Conservation (phyloP, 2,797 vertebrate species). For the Danionella dracula region DNA sequence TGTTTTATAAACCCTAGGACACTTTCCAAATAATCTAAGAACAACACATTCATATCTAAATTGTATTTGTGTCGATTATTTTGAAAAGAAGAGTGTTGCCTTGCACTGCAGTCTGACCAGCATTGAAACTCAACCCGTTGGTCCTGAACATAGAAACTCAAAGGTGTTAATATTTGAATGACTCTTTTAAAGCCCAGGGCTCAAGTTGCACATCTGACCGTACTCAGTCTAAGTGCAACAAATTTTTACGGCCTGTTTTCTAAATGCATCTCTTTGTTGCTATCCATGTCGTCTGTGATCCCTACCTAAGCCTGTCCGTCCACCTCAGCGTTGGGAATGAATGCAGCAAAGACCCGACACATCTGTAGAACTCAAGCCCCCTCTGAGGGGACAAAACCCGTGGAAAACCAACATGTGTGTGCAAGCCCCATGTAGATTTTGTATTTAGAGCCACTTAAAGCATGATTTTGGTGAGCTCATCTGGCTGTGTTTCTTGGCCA, state of each 20-base stretch:
- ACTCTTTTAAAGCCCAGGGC: constrained; percentile 23
- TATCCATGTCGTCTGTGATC: not conserved
- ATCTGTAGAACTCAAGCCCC: not conserved
- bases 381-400: not conserved
- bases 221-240: not conserved
- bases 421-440: constrained; percentile 28
- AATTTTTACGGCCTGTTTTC: constrained; percentile 16
- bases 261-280: constrained; percentile 21
- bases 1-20: too few species aligned
- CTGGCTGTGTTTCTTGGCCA: constrained; percentile 11
- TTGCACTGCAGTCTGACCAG: constrained; percentile 50
- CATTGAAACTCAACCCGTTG: constrained; percentile 32
- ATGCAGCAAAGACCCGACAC: not conserved
- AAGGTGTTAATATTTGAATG: constrained; percentile 47
- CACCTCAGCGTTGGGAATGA: not conserved
- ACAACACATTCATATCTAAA: too few species aligned
- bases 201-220: constrained; percentile 26
- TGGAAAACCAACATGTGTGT: constrained; percentile 17
- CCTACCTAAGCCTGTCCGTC: not conserved
- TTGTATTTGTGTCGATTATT: too few species aligned
- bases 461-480: not conserved
- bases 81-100: not conserved
- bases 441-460: not conserved
- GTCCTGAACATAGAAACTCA: constrained; percentile 23
- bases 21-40: too few species aligned